These are phyloP conservation scores for Lutjanus campechanus DNA, from an alignment of 2,797 vertebrate genomes.

Conservation along the genomic window DNA sequence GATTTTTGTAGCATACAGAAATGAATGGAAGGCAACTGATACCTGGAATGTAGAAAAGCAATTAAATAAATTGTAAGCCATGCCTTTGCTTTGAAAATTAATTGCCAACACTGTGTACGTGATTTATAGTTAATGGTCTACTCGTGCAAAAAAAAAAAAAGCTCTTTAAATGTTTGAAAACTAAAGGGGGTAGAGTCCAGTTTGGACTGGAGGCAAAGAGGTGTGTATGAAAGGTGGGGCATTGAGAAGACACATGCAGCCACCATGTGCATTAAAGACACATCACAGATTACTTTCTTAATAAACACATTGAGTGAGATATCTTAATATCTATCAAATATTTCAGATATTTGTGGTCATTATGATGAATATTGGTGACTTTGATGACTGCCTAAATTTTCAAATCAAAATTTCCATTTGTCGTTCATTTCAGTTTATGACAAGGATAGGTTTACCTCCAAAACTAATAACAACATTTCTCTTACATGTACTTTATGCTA, in stretches of 20 bases:
- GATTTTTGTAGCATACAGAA: conserved; percentile 7
- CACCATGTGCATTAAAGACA: background rate
- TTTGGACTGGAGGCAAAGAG: background rate
- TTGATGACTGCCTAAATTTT: too few relatives aligned
- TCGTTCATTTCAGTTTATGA: too few relatives aligned
- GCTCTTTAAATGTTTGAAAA: background rate
- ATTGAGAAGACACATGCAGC: background rate
- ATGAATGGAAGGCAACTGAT: background rate
- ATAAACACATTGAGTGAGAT: too few relatives aligned
- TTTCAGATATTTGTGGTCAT: too few relatives aligned
- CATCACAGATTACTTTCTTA: background rate
- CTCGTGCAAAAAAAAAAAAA: background rate
- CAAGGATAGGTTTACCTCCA: too few relatives aligned
- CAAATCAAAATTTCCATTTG: too few relatives aligned
- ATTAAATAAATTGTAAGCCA: conserved; percentile 9
- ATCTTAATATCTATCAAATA: too few relatives aligned
- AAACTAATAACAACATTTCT: too few relatives aligned
- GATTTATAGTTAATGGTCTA: background rate
- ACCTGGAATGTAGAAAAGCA: background rate
- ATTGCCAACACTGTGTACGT: background rate
- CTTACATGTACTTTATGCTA: too few relatives aligned
- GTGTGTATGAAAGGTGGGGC: background rate
- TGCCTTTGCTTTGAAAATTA: conserved; percentile 8
- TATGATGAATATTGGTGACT: too few relatives aligned
- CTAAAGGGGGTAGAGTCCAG: background rate